Conservation (phyloP, 2,797 vertebrate species). For the Coendou prehensilis region DNA sequence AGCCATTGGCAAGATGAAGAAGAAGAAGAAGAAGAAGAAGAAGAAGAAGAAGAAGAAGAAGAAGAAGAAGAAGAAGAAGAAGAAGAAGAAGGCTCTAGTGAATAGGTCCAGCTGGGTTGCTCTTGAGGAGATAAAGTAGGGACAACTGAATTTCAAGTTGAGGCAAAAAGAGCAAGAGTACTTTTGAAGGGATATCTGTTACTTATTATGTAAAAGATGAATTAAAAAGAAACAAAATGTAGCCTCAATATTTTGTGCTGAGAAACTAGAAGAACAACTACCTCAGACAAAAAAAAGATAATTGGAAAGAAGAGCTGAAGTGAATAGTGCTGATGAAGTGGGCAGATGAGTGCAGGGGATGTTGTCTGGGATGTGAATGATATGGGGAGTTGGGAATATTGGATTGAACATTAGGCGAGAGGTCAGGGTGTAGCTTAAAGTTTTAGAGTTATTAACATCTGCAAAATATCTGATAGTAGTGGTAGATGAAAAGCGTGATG, state of each 20-base stretch:
- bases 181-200: conserved; percentile 44
- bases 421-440: not conserved
- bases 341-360: not conserved
- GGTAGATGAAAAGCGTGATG: not conserved
- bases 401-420: not conserved
- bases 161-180: not conserved
- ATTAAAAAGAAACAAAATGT: not conserved
- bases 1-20: not conserved
- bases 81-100: too few species aligned
- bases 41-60: too few species aligned
- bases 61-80: too few species aligned
- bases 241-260: conserved; percentile 38
- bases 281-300: not conserved
- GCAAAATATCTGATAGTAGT: not conserved
- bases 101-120: not conserved
- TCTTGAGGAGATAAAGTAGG: not conserved
- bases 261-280: not conserved
- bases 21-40: not conserved
- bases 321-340: not conserved
- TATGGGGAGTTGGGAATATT: not conserved
- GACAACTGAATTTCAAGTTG: not conserved
- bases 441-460: not conserved
- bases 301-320: not conserved
- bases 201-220: not conserved
- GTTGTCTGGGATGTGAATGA: not conserved